phyloP scores from a whole-genome alignment of 2,113 vertebrate species.

The Rutilus rutilus region DNA sequence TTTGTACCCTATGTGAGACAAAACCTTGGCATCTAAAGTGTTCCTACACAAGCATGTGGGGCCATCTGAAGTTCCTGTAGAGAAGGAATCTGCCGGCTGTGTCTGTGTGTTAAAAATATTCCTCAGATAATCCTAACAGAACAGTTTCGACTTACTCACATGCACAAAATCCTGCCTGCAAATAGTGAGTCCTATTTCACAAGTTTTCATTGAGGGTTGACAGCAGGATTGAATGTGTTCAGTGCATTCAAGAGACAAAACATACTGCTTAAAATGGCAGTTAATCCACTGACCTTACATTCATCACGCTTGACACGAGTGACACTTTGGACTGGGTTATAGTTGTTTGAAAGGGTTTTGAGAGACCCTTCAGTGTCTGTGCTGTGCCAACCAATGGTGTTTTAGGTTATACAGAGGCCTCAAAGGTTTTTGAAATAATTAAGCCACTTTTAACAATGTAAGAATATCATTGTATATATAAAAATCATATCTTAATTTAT shows the following conservation, averaged over 20 bases:
- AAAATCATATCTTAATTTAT: background rate
- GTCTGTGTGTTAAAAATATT: conserved; percentile 50
- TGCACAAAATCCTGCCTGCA: conserved; percentile 16
- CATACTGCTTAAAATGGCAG: conserved; percentile 61
- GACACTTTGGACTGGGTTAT: background rate
- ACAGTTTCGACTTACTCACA: background rate
- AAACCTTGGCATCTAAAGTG: conserved; percentile 1
- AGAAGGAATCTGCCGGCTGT: conserved; percentile 48
- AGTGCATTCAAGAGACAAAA: conserved; percentile 46
- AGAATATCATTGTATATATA: background rate
- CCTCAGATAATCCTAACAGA: conserved; percentile 47
- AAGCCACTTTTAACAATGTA: background rate
- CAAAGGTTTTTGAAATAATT: background rate
- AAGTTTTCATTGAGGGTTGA: conserved; percentile 16
- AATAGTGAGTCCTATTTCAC: conserved; percentile 49
- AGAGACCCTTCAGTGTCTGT: background rate
- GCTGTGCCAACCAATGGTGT: background rate
- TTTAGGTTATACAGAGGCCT: background rate
- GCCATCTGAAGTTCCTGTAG: conserved; percentile 6
- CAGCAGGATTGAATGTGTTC: conserved; percentile 49
- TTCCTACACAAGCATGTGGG: conserved; percentile 3
- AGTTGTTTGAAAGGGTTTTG: background rate
- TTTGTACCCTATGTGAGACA: conserved; percentile 16
- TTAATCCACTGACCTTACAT: conserved; percentile 27
- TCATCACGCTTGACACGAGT: background rate